A percentile compares a stretch with the other conserved stretches of the same genome.
These are phyloP conservation scores for Drosophila sturtevanti DNA, from an alignment of 1,140 invertebrate genomes.

Conservation along the genomic window DNA sequence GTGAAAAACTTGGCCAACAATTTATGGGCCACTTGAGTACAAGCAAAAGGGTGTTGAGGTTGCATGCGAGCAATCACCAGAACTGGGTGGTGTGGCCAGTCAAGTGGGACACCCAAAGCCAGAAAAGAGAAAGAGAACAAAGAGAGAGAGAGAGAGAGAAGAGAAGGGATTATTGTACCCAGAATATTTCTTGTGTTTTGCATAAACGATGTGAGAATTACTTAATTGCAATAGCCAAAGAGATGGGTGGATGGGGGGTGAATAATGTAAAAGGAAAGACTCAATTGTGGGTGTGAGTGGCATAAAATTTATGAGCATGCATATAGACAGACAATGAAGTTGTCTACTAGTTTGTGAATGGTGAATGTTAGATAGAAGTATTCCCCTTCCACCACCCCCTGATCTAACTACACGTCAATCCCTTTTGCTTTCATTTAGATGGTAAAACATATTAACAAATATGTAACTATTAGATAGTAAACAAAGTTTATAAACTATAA, in stretches of 20 bases:
- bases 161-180: conserved; percentile 21
- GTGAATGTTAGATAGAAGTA: conserved; percentile 20
- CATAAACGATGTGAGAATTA: conserved; percentile 82
- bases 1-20: conserved; percentile 75
- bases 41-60: conserved; percentile 80
- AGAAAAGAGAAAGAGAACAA: no score
- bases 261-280: no score
- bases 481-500: background rate
- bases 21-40: conserved; percentile 81
- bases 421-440: conserved; percentile 35
- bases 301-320: conserved; percentile 47
- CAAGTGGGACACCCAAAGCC: conserved; percentile 7
- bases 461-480: conserved; percentile 21
- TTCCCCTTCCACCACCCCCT: no score
- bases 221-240: conserved; percentile 61
- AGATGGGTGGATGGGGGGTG: conserved; percentile 33
- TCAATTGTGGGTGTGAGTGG: conserved; percentile 31
- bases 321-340: conserved; percentile 69
- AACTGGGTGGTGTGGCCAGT: conserved; percentile 15
- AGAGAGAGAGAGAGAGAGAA: background rate
- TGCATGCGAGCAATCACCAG: conserved; percentile 75
- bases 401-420: conserved; percentile 24
- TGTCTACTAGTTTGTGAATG: conserved; percentile 53
- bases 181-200: conserved; percentile 66
- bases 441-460: conserved; percentile 36